A percentile compares a stretch with the other conserved stretches of the same genome.
phyloP scores from a whole-genome alignment of 35 echinoderm and acorn worm species.

The Eucidaris tribuloides region DNA sequence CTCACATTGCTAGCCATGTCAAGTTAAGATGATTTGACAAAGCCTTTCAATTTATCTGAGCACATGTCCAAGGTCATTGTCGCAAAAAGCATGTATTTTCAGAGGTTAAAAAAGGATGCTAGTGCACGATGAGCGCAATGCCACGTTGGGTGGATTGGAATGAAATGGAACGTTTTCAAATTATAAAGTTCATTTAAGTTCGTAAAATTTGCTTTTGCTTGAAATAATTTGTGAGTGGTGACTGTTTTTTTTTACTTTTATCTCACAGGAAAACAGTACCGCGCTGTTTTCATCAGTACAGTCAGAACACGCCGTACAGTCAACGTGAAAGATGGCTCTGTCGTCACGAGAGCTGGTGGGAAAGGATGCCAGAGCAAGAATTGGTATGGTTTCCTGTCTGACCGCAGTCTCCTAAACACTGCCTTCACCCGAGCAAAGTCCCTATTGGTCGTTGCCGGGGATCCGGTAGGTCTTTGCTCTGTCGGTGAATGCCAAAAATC shows the following conservation, averaged over 20 bases:
- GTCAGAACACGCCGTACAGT: constrained; percentile 60
- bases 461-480: constrained; percentile 83
- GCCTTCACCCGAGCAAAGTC: constrained; percentile 87
- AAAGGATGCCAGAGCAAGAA: constrained; percentile 36
- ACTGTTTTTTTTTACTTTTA: not conserved
- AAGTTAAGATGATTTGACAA: too few species aligned
- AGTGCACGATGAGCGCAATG: too few species aligned
- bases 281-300: constrained; percentile 85
- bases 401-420: constrained; percentile 78
- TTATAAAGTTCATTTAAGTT: too few species aligned
- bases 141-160: too few species aligned
- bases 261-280: constrained; percentile 81
- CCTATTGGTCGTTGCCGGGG: constrained; percentile 68
- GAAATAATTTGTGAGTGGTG: too few species aligned
- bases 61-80: too few species aligned
- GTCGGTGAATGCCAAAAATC: constrained; percentile 75
- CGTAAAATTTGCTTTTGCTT: too few species aligned
- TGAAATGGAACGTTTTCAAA: too few species aligned
- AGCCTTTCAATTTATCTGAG: too few species aligned
- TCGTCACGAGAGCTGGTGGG: constrained; percentile 13
- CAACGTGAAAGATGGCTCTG: constrained; percentile 60
- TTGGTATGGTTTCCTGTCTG: constrained; percentile 91
- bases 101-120: too few species aligned
- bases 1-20: too few species aligned
- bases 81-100: too few species aligned